A percentile compares a stretch with the other conserved stretches of the same genome.
Evolutionary conservation across 2,797 vertebrate genomes (phyloP).

Genomic region (Pangasius macronema): DNA sequence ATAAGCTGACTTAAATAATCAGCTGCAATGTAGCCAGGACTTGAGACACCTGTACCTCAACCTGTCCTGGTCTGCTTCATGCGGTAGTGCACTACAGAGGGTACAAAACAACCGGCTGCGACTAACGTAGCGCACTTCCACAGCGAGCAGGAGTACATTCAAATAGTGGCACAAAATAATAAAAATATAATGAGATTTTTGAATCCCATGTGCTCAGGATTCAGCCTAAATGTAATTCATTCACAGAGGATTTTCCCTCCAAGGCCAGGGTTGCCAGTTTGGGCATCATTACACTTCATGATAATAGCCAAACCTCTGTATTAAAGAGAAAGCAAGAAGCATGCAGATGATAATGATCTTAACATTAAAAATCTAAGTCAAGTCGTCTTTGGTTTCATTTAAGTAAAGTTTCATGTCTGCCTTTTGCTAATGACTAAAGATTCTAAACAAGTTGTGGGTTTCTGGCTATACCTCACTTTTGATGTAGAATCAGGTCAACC

Average conservation of each 20-base stretch:
- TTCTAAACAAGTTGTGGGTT: too few relatives aligned
- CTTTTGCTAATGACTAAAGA: too few relatives aligned
- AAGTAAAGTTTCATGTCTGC: too few relatives aligned
- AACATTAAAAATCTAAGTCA: too few relatives aligned
- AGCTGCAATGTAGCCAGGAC: slow-evolving; percentile 44
- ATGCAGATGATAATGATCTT: neutral
- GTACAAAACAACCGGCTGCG: neutral
- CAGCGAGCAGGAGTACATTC: neutral
- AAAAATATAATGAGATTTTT: too few relatives aligned
- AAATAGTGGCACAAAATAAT: neutral
- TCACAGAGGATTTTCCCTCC: neutral
- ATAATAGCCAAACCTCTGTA: neutral
- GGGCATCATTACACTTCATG: rapidly evolving
- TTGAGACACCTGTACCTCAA: slow-evolving; percentile 32
- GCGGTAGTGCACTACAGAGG: neutral
- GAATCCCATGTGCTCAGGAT: neutral
- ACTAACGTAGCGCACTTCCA: neutral
- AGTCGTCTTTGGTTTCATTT: too few relatives aligned
- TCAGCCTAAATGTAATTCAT: neutral
- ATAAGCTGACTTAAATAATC: slow-evolving; percentile 68
- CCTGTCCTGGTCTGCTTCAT: neutral
- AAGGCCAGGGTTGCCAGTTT: neutral
- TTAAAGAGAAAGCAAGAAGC: neutral
- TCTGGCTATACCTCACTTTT: neutral
- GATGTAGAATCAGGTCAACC: neutral